These are phyloP conservation scores for Bombus huntii DNA, from an alignment of 1,140 invertebrate genomes.

Conservation along the genomic window DNA sequence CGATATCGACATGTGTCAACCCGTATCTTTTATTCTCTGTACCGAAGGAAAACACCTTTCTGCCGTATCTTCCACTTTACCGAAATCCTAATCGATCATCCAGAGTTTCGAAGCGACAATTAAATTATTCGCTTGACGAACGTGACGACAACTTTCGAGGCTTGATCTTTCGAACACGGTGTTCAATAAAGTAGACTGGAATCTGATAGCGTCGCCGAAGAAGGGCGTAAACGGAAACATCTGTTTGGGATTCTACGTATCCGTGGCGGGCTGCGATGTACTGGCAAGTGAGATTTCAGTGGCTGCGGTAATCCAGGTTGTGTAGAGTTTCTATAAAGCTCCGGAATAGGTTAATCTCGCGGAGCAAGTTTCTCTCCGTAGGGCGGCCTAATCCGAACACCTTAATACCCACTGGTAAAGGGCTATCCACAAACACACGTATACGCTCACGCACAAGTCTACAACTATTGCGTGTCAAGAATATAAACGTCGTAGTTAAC, in stretches of 20 bases:
- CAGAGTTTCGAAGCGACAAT: neutral
- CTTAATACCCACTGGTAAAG: constrained; percentile 70
- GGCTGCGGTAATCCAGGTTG: constrained; percentile 70
- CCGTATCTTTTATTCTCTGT: constrained; percentile 6
- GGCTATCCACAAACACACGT: neutral
- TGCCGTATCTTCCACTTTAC: neutral
- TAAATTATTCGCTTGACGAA: neutral
- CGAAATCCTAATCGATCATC: constrained; percentile 10
- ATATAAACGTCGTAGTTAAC: constrained; percentile 56
- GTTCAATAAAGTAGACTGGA: neutral
- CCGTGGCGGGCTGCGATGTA: constrained; percentile 59
- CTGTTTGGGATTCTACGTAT: constrained; percentile 75
- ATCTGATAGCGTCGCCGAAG: constrained; percentile 6
- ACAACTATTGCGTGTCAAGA: constrained; percentile 60
- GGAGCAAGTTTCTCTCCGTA: constrained; percentile 71
- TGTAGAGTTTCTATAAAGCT: constrained; percentile 74
- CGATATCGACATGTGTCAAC: constrained; percentile 22
- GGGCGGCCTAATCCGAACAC: constrained; percentile 71
- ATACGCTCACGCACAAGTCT: constrained; percentile 28
- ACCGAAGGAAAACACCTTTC: neutral
- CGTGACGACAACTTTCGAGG: neutral
- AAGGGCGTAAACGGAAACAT: constrained; percentile 73
- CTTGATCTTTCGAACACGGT: neutral
- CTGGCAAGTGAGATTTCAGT: constrained; percentile 60
- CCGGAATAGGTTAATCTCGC: constrained; percentile 77